Percentiles rank a stretch among this genome's conserved stretches.
phyloP scores from a whole-genome alignment of 35 echinoderm and acorn worm genomes.

The Patiria miniata region DNA sequence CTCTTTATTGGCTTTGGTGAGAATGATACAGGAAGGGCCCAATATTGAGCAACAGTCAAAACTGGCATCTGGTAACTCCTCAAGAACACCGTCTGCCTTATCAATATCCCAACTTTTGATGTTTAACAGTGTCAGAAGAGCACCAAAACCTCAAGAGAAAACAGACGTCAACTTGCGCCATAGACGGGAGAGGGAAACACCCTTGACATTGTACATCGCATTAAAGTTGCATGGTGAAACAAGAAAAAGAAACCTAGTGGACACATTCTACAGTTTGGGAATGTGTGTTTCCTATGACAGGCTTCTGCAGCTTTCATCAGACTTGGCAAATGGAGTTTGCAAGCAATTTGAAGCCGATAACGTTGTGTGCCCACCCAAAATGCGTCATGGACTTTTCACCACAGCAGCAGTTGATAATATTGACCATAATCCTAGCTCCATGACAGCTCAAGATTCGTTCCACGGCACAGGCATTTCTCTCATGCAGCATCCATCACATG shows the following conservation, averaged over 20 bases:
- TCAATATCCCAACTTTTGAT: conserved; percentile 39
- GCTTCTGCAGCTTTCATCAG: conserved; percentile 46
- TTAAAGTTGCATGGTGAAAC: conserved; percentile 48
- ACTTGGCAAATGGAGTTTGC: conserved; percentile 61
- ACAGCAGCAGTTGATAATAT: conserved; percentile 78
- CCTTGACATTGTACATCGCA: conserved; percentile 38
- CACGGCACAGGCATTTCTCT: conserved; percentile 72
- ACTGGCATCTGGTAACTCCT: not conserved
- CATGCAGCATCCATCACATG: conserved; percentile 46
- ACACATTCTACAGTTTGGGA: conserved; percentile 43
- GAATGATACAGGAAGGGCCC: conserved; percentile 60
- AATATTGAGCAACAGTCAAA: conserved; percentile 44
- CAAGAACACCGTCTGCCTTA: conserved; percentile 17
- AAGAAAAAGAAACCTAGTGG: conserved; percentile 36
- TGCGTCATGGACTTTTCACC: conserved; percentile 56
- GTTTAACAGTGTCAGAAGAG: conserved; percentile 50
- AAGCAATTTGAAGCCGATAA: conserved; percentile 69
- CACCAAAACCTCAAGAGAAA: not conserved
- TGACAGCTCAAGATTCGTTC: conserved; percentile 71
- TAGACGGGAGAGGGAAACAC: conserved; percentile 46
- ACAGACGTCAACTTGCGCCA: too few relatives aligned
- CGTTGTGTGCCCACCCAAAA: conserved; percentile 68
- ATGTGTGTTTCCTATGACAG: conserved; percentile 69
- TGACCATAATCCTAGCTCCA: conserved; percentile 73
- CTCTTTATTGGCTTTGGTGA: conserved; percentile 56